Percentiles rank a stretch among this genome's conserved stretches.
phyloP scores from a whole-genome alignment of 2,113 vertebrate species.

The pig (Sus scrofa) region DNA sequence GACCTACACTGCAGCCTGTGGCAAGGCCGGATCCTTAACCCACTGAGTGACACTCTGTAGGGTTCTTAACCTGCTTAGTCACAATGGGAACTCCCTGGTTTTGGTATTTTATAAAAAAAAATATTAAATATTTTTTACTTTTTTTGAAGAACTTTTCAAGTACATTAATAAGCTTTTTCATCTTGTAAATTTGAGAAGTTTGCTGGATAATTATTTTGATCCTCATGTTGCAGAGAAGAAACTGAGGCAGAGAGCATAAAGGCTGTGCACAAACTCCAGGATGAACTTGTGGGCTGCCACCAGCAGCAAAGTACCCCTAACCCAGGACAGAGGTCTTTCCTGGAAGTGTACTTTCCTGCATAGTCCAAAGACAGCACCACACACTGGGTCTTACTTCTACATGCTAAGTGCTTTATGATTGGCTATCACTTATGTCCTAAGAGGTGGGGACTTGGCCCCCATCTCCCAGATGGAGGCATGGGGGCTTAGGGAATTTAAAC shows the following conservation, averaged over 20 bases:
- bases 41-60: no score
- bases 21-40: no score
- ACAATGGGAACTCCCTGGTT: background rate
- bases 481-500: background rate
- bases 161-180: background rate
- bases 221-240: background rate
- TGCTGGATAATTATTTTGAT: background rate
- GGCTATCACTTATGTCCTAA: background rate
- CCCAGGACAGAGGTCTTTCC: background rate
- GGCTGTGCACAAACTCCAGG: background rate
- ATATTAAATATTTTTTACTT: background rate
- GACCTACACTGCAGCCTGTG: no score
- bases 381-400: background rate
- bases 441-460: background rate
- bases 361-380: background rate
- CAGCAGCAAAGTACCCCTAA: background rate
- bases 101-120: background rate
- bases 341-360: background rate
- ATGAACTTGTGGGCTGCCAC: background rate
- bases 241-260: background rate
- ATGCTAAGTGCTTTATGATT: accelerated
- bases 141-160: background rate
- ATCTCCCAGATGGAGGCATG: background rate
- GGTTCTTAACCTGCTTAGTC: no score
- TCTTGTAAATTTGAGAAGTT: background rate